phyloP scores from a whole-genome alignment of 2,113 vertebrate genomes.

The Seriola quinqueradiata region DNA sequence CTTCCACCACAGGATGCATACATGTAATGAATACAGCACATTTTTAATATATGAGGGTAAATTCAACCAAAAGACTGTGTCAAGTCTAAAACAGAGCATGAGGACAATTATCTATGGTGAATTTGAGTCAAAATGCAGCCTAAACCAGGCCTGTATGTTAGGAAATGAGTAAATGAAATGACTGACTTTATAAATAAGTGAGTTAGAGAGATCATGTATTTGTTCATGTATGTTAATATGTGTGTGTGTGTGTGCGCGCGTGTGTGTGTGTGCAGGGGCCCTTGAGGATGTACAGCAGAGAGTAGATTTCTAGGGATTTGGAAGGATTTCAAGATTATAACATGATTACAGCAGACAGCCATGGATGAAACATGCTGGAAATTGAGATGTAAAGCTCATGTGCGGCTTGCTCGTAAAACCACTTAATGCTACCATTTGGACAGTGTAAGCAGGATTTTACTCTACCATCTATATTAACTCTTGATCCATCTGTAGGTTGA shows the following conservation, averaged over 20 bases:
- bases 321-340: constrained; percentile 82
- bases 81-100: neutral
- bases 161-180: neutral
- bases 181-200: neutral
- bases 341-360: constrained; percentile 67
- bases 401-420: constrained; percentile 32
- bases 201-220: neutral
- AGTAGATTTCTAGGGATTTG: constrained; percentile 80
- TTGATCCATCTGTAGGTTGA: neutral
- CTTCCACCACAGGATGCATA: neutral
- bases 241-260: neutral
- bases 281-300: constrained; percentile 1
- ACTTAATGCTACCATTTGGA: constrained; percentile 24
- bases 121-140: neutral
- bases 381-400: constrained; percentile 60
- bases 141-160: neutral
- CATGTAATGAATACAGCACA: neutral
- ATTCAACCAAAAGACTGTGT: neutral
- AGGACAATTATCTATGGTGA: neutral
- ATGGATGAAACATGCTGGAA: constrained; percentile 52
- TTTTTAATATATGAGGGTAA: neutral
- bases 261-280: constrained; percentile 5
- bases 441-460: neutral
- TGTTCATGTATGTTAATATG: neutral
- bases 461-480: neutral